A percentile compares a stretch with the other conserved stretches of the same genome.
Evolutionary conservation across 2,797 vertebrate genomes (phyloP).

Genomic region (Microcaecilia unicolor): DNA sequence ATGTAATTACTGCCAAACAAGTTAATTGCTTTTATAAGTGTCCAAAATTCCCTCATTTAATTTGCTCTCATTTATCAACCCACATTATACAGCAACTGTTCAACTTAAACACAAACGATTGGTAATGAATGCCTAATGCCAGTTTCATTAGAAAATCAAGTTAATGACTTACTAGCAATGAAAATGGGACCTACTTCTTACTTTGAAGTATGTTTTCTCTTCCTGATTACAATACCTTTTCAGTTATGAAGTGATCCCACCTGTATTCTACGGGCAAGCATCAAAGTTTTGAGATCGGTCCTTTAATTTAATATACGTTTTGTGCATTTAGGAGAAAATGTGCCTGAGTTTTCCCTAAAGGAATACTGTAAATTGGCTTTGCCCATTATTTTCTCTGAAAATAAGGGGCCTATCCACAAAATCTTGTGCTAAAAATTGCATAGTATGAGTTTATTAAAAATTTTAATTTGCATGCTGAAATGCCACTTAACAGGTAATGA

Average conservation of each 20-base stretch:
- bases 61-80: constrained; percentile 62
- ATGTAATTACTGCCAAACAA: constrained; percentile 75
- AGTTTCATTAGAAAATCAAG: constrained; percentile 68
- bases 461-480: too few species aligned
- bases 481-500: too few species aligned
- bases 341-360: too few species aligned
- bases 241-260: constrained; percentile 43
- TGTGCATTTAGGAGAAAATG: too few species aligned
- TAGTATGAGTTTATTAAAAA: too few species aligned
- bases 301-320: too few species aligned
- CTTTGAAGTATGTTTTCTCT: constrained; percentile 30
- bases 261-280: constrained; percentile 25
- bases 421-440: too few species aligned
- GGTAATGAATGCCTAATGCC: constrained; percentile 64
- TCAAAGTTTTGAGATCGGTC: constrained; percentile 23
- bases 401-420: too few species aligned
- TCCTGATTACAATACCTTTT: constrained; percentile 34
- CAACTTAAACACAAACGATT: constrained; percentile 66
- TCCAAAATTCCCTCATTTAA: constrained; percentile 63
- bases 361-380: too few species aligned
- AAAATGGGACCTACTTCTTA: constrained; percentile 48
- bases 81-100: constrained; percentile 61
- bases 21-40: constrained; percentile 73
- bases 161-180: constrained; percentile 57
- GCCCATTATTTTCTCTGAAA: too few species aligned